These are phyloP conservation scores for Protophormia terraenovae DNA, from an alignment of 2,888 invertebrate species.

Conservation along the genomic window DNA sequence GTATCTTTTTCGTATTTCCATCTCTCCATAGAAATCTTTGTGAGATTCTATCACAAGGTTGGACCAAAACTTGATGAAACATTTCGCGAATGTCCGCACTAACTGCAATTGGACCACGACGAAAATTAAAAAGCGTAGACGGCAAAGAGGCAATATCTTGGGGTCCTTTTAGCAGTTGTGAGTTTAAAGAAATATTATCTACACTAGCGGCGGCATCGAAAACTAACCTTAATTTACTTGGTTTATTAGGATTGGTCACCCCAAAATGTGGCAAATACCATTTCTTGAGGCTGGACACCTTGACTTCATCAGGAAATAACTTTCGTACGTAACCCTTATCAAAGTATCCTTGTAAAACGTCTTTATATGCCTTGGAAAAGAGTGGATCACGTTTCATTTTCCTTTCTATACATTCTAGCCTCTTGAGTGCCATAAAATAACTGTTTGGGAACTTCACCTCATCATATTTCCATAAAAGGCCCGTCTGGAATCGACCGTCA, in stretches of 20 bases:
- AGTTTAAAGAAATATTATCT: slow-evolving; percentile 70
- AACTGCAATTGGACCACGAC: background rate
- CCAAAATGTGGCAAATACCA: slow-evolving; percentile 72
- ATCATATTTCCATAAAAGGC: slow-evolving; percentile 43
- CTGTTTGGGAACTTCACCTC: slow-evolving; percentile 18
- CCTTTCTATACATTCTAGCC: slow-evolving; percentile 32
- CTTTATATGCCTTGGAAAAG: slow-evolving; percentile 51
- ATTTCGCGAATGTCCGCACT: slow-evolving; percentile 17
- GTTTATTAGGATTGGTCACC: slow-evolving; percentile 72
- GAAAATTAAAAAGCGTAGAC: slow-evolving; percentile 22
- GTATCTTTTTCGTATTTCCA: background rate
- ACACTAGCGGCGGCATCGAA: slow-evolving; percentile 75
- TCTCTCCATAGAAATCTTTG: slow-evolving; percentile 74
- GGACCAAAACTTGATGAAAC: slow-evolving; percentile 63
- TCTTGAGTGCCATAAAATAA: slow-evolving; percentile 40
- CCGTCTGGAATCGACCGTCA: slow-evolving; percentile 55
- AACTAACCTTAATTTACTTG: slow-evolving; percentile 72
- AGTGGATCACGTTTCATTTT: slow-evolving; percentile 21
- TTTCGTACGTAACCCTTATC: slow-evolving; percentile 35
- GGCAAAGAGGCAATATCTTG: slow-evolving; percentile 71
- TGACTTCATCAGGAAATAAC: slow-evolving; percentile 36
- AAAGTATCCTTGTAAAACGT: slow-evolving; percentile 7
- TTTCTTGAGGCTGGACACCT: slow-evolving; percentile 39
- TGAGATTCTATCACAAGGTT: slow-evolving; percentile 72
- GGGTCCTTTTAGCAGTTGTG: slow-evolving; percentile 74